Conservation (phyloP, 2,888 invertebrate species). For the Hypena proboscidalis region DNA sequence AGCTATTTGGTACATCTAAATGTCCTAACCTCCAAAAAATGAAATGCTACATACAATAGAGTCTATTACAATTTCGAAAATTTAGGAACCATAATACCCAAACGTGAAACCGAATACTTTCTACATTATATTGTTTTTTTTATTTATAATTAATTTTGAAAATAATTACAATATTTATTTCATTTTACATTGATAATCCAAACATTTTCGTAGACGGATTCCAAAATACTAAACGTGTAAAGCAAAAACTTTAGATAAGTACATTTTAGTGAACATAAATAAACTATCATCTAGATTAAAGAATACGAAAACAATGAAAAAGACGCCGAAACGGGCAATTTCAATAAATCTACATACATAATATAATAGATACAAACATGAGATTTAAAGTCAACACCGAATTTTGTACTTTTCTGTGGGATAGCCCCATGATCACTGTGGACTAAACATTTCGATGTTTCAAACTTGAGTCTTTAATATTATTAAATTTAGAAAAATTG, state of each 20-base stretch:
- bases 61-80: constrained; percentile 85
- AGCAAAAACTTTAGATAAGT: constrained; percentile 66
- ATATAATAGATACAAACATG: constrained; percentile 76
- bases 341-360: constrained; percentile 76
- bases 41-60: constrained; percentile 83
- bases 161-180: constrained; percentile 77
- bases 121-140: constrained; percentile 74
- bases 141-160: constrained; percentile 82
- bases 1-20: constrained; percentile 84
- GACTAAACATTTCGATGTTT: constrained; percentile 84
- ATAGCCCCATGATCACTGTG: constrained; percentile 80
- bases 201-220: constrained; percentile 82
- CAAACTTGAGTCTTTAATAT: constrained; percentile 77
- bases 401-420: constrained; percentile 83
- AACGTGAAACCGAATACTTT: constrained; percentile 81
- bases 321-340: constrained; percentile 75
- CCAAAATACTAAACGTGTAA: constrained; percentile 77
- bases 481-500: constrained; percentile 78
- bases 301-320: constrained; percentile 70
- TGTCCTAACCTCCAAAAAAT: constrained; percentile 80
- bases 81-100: constrained; percentile 86
- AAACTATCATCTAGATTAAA: constrained; percentile 76
- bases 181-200: constrained; percentile 74
- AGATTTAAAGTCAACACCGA: constrained; percentile 81
- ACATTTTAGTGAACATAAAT: constrained; percentile 73